These are phyloP conservation scores for Noctua pronuba DNA, from an alignment of 2,888 invertebrate species.

Conservation along the genomic window DNA sequence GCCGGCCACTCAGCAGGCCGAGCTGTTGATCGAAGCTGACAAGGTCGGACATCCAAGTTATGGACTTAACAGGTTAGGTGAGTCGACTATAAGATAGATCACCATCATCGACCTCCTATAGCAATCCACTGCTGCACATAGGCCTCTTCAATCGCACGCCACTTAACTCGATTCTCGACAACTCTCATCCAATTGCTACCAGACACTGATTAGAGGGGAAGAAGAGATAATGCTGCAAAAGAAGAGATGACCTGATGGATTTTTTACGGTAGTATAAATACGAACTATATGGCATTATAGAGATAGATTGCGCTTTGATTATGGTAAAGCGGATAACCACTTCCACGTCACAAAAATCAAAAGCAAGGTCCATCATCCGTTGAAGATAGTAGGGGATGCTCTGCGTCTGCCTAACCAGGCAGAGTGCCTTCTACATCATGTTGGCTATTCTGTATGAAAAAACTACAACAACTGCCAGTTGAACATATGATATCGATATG, in stretches of 20 bases:
- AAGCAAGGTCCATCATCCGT: neutral
- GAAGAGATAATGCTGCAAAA: neutral
- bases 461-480: neutral
- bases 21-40: constrained; percentile 94
- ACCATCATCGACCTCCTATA: neutral
- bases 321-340: neutral
- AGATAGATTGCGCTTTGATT: neutral
- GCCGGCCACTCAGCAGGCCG: constrained; percentile 92
- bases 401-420: neutral
- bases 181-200: neutral
- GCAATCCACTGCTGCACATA: neutral
- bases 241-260: neutral
- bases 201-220: neutral
- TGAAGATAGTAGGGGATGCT: neutral
- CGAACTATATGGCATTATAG: neutral
- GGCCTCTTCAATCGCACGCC: neutral
- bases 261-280: neutral
- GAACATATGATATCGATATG: neutral
- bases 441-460: neutral
- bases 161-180: too few relatives aligned
- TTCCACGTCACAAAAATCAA: neutral
- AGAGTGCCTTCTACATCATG: neutral
- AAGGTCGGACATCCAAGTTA: constrained; percentile 96
- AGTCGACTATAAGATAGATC: constrained; percentile 43
- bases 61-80: constrained; percentile 95